Base-by-base conservation (phyloP, 2,888 invertebrate species). In the Apodemia hepburni region DNA sequence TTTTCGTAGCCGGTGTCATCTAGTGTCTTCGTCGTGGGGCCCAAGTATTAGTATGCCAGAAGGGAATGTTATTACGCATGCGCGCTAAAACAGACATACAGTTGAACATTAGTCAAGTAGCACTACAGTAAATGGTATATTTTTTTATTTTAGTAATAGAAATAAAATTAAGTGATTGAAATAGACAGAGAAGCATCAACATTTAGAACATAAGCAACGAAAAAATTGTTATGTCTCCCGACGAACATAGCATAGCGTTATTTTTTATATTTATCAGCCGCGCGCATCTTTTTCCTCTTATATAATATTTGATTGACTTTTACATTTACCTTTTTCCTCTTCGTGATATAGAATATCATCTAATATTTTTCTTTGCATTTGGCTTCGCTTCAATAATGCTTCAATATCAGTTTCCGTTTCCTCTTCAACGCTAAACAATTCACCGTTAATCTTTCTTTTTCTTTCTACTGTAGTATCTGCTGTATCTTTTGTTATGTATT, bases 361-460 rank as follows among this genome's bases (percentile, higher is more conserved):
- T 74, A 95, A 90, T 73, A 94, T 93, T 82, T 94, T 95, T 80
- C 95, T 92, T 80, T 95, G 95, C 74, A 92, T 93, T 79, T 94
- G 93, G 70, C 95, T 94, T 73, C 94, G 92, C 79, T 86, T 92
- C 59, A 95, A 85, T 64, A 95, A 85, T 65, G 92, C 93, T 79
- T 94, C 94, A 72, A 95, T 81, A 70, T 93, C 93, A 62, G 93
- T 93, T 73, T 94, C 94, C 17, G 85, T 87, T 64, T 93, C 93
- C 65, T 93, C 93, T 65, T 85, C 87, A 12, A 91, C 83, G 67
- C 76, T 81, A 69, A 80, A 80, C 61, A 86, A 72, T 71, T 80
- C 87, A 51, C 72, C 69, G 33, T 72, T 75, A 64, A 73, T 73
- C 65, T 76, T 85, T 75, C 70, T 84, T 75, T 79, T 88, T 75